Conservation (phyloP, 2,113 vertebrate species). For the Thamnaconus septentrionalis region DNA sequence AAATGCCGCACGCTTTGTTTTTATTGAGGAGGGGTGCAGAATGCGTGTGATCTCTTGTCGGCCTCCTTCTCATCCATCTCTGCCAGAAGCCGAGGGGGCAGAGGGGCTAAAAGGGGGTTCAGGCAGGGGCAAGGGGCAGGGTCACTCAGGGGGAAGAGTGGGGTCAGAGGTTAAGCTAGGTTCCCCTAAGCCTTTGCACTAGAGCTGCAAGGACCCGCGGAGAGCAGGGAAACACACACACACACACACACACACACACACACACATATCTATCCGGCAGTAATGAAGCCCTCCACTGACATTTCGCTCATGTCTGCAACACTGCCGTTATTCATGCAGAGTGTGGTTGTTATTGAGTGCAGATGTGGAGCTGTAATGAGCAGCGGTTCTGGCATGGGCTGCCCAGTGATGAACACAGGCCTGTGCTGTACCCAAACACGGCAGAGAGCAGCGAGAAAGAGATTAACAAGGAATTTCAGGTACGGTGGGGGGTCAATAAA, state of each 20-base stretch:
- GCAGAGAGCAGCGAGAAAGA: conserved; percentile 24
- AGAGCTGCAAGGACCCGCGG: conserved; percentile 23
- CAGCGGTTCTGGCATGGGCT: conserved; percentile 45
- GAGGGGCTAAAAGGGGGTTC: conserved; percentile 59
- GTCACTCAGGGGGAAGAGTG: conserved; percentile 65
- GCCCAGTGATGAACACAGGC: conserved; percentile 58
- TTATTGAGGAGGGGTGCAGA: conserved; percentile 68
- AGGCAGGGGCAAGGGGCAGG: conserved; percentile 66
- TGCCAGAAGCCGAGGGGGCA: conserved; percentile 62
- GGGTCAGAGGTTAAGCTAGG: conserved; percentile 71
- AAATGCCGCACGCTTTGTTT: conserved; percentile 72
- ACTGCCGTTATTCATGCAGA: conserved; percentile 73
- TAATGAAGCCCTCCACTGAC: conserved; percentile 72
- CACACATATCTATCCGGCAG: conserved; percentile 36
- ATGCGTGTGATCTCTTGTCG: conserved; percentile 73
- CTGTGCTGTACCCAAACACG: conserved; percentile 47
- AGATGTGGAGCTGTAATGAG: conserved; percentile 78
- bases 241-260: conserved; percentile 18
- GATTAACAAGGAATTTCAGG: conserved; percentile 29
- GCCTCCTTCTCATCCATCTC: conserved; percentile 69
- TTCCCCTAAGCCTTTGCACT: conserved; percentile 47
- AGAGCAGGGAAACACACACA: conserved; percentile 33
- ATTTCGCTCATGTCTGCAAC: conserved; percentile 72
- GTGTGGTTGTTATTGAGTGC: conserved; percentile 70
- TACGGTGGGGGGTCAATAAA: conserved; percentile 16